Conservation (phyloP, 2,113 vertebrate species). For the Raja brachyura region DNA sequence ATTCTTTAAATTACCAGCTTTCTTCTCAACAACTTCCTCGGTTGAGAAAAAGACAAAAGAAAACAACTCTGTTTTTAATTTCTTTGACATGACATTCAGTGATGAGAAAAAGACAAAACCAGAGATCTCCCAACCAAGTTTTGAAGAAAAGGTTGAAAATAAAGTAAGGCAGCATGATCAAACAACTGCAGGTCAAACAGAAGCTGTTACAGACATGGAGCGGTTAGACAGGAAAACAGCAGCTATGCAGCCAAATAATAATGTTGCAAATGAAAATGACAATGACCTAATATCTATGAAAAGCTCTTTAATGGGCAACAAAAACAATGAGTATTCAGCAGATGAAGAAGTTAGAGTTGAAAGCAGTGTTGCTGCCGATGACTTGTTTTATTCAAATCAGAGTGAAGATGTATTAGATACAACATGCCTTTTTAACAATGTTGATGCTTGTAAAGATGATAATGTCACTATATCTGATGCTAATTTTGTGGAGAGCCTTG, state of each 20-base stretch:
- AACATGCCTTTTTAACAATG: not conserved
- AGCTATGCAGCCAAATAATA: not conserved
- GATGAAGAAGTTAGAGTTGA: not conserved
- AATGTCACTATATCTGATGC: not conserved
- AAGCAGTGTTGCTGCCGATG: not conserved
- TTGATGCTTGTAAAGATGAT: not conserved
- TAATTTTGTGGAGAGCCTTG: not conserved
- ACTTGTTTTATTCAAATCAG: not conserved
- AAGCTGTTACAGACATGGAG: not conserved
- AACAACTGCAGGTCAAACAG: slow-evolving; percentile 26
- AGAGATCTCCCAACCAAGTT: not conserved
- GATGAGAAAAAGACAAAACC: slow-evolving; percentile 62
- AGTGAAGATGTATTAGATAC: not conserved
- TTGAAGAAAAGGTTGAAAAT: not conserved
- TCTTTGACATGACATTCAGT: slow-evolving; percentile 69
- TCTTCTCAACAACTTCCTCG: slow-evolving; percentile 60
- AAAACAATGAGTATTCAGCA: not conserved
- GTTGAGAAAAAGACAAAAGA: slow-evolving; percentile 58
- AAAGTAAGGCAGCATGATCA: slow-evolving; percentile 42
- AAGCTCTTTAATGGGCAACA: not conserved
- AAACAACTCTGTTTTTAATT: slow-evolving; percentile 61
- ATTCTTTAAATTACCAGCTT: slow-evolving; percentile 67
- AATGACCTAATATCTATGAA: not conserved
- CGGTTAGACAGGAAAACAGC: not conserved
- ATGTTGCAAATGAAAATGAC: not conserved